Percentiles rank a stretch among this genome's conserved stretches.
Evolutionary conservation across 1,140 invertebrate species (phyloP).

Genomic region (Epicauta chinensis): DNA sequence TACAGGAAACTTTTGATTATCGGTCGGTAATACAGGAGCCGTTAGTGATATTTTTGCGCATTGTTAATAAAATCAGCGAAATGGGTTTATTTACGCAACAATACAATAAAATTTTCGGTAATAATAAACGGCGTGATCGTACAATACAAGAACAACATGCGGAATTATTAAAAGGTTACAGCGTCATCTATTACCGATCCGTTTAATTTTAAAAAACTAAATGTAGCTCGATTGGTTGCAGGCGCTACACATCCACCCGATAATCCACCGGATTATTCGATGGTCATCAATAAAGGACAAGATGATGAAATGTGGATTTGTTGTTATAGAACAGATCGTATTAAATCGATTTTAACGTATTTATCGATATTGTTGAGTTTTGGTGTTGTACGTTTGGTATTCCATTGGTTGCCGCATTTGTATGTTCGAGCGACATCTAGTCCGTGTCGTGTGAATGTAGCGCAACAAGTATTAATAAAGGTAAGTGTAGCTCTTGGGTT

Average conservation of each 20-base stretch:
- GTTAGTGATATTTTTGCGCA: too few relatives aligned
- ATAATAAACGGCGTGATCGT: neutral
- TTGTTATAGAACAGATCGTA: constrained; percentile 54
- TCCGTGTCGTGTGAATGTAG: constrained; percentile 61
- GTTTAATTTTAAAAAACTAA: neutral
- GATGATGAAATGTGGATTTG: constrained; percentile 66
- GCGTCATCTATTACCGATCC: neutral
- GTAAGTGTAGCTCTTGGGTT: constrained; percentile 52
- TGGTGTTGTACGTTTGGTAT: constrained; percentile 70
- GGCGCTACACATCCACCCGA: neutral
- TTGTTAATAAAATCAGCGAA: neutral
- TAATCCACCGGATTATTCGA: constrained; percentile 17
- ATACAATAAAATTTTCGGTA: neutral
- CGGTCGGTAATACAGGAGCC: neutral
- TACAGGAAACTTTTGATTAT: too few relatives aligned
- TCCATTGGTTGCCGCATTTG: constrained; percentile 83
- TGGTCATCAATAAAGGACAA: constrained; percentile 54
- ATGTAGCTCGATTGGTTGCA: neutral
- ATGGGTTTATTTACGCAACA: constrained; percentile 1
- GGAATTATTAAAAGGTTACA: constrained; percentile 21
- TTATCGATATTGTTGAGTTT: constrained; percentile 57
- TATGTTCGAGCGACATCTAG: constrained; percentile 67
- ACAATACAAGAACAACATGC: constrained; percentile 21
- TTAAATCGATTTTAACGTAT: constrained; percentile 54
- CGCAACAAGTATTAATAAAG: constrained; percentile 71